A percentile compares a stretch with the other conserved stretches of the same genome.
Conservation (phyloP, 2,797 vertebrate genomes). For the Aulostomus chinensis region DNA sequence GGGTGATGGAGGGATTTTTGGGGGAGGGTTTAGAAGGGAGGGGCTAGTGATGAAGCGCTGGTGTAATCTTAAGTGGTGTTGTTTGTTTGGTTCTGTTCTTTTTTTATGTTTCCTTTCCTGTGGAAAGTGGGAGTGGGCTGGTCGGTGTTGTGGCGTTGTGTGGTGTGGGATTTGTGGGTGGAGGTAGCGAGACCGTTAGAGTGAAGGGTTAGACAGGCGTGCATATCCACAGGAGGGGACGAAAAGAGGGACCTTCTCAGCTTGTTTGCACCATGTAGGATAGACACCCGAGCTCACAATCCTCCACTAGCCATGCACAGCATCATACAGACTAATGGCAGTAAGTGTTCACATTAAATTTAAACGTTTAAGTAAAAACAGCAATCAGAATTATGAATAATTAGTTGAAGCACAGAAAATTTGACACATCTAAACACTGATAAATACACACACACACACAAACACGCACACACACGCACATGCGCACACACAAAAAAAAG, state of each 20-base stretch:
- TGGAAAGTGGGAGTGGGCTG: conserved; percentile 65
- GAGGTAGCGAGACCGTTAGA: conserved; percentile 52
- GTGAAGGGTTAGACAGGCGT: conserved; percentile 9
- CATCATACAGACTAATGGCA: background rate
- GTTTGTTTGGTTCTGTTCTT: conserved; percentile 64
- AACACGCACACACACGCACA: background rate
- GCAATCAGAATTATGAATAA: background rate
- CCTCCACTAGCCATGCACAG: conserved; percentile 9
- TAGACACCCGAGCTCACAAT: conserved; percentile 13
- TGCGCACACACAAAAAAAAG: conserved; percentile 15
- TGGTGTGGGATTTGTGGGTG: conserved; percentile 70
- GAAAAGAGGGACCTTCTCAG: conserved; percentile 82
- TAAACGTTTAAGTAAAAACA: conserved; percentile 17
- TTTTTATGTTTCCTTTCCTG: conserved; percentile 57
- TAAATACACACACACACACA: conserved; percentile 9
- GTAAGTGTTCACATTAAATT: conserved; percentile 24
- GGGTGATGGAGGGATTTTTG: conserved; percentile 33
- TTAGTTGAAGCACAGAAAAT: conserved; percentile 6
- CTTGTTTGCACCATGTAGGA: conserved; percentile 73
- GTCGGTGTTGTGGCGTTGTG: conserved; percentile 76
- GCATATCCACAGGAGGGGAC: conserved; percentile 77
- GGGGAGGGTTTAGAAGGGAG: conserved; percentile 31
- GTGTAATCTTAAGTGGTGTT: conserved; percentile 72
- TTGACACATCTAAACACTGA: conserved; percentile 4
- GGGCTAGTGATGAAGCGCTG: conserved; percentile 54